Evolutionary conservation across 2,113 vertebrate species (phyloP), one percentile per base, ranked within the genome.

Genomic region (Pardalotus punctatus): DNA sequence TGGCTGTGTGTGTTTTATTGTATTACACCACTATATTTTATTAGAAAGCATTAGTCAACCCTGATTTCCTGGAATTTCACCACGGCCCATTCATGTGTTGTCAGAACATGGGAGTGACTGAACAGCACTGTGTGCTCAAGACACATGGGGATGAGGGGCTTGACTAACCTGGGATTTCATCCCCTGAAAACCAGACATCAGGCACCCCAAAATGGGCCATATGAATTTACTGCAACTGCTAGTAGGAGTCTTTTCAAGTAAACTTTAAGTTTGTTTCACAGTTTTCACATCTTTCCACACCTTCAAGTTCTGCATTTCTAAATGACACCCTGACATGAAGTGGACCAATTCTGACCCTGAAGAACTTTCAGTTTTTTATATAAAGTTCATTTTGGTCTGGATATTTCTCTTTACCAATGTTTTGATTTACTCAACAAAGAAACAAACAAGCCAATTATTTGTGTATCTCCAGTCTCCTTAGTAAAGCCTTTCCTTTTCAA

Each of bases 21-120:
- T 71, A 88, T 94, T 76, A 74, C 72, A 76, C 42, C 81, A 73
- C 24, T 24, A 1, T 50, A 95, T 97, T 97, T 97, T 96, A 94
- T 97, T 95, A 81, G 90, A 81, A 94, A 72, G 61, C 65, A 74
- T 94, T 74, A 88, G 84, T 82, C 79, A 84, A 70, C 50, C 38
- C 64, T 10, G 27, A 79, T 80, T 92, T 91, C 66, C 61, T 84
- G 64, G 90, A 84, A 83, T 70, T 81, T 42, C 86, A 74, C 27
- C 3, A 2, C 27, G 58, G 35, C 19, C 43, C 24, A 25, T 62
- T 91, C 60, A 3, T 29, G 38, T 2, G 27, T 38, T 86, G 61
- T 43, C 51, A 81, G 62, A 88, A 69, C 15, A 24, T 1, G 13
- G 61, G 17, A 72, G n/a, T 29, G 71, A 36, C 60, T 62, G 81